A percentile compares a stretch with the other conserved stretches of the same genome.
Conservation (phyloP, 2,888 invertebrate species). For the Aleiodes alternator region DNA sequence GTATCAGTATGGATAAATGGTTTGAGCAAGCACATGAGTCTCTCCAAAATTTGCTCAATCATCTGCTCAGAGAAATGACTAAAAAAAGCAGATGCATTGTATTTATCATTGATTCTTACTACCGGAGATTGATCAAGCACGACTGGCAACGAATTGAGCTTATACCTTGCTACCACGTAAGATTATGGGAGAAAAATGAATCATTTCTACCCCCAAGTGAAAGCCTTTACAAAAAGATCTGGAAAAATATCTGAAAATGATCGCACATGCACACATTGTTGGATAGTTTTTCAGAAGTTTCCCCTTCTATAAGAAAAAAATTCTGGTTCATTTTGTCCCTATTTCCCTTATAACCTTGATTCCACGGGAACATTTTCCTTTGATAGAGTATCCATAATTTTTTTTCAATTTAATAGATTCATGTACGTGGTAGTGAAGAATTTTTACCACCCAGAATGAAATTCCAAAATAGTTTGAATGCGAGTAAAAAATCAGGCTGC, state of each 20-base stretch:
- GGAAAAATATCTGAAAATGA: no score
- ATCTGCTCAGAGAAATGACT: constrained; percentile 64
- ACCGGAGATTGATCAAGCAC: constrained; percentile 60
- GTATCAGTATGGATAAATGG: constrained; percentile 42
- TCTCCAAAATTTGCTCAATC: constrained; percentile 61
- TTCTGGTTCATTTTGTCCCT: no score
- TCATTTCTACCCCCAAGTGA: no score
- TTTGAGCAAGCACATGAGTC: constrained; percentile 45
- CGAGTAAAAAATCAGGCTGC: constrained; percentile 80
- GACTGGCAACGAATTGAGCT: constrained; percentile 44
- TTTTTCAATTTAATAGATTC: constrained; percentile 58
- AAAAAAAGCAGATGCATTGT: constrained; percentile 64
- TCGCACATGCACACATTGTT: no score
- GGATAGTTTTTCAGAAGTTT: no score
- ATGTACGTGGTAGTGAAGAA: constrained; percentile 65
- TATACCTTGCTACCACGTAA: constrained; percentile 21
- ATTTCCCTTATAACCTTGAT: not conserved
- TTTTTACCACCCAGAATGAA: constrained; percentile 61
- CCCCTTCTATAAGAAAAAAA: no score
- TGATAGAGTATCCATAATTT: not conserved
- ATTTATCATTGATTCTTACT: constrained; percentile 66
- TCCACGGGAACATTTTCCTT: not conserved
- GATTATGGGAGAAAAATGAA: not conserved
- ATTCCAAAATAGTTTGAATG: constrained; percentile 57
- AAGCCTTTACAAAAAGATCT: no score